Percentiles rank a stretch among this genome's conserved stretches.
These are phyloP conservation scores for Pachymerium ferrugineum DNA, from an alignment of 2,888 invertebrate genomes.

Conservation along the genomic window DNA sequence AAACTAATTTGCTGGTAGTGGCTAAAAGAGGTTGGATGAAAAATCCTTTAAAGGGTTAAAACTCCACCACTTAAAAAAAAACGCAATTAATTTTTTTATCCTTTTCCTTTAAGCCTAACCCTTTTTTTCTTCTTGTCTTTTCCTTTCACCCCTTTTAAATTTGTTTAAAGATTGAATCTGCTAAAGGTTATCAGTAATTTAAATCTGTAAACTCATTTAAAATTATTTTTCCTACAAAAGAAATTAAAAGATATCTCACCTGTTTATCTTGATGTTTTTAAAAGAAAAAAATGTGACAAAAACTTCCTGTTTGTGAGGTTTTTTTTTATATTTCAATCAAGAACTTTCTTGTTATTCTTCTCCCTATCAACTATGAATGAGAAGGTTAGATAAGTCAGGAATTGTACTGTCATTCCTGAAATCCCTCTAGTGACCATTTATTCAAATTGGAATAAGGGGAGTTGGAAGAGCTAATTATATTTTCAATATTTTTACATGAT, in stretches of 20 bases:
- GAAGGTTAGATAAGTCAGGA: too few species aligned
- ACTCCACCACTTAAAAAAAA: background rate
- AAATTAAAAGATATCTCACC: background rate
- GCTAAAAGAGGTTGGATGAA: too few species aligned
- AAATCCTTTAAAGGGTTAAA: background rate
- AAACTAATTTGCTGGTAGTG: too few species aligned
- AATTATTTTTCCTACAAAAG: slow-evolving; percentile 1
- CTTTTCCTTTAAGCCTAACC: background rate
- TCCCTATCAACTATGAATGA: too few species aligned
- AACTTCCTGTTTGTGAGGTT: background rate
- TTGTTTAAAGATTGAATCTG: too few species aligned
- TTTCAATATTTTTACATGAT: too few species aligned
- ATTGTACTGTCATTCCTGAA: too few species aligned
- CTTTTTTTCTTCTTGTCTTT: background rate
- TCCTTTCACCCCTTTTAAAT: too few species aligned
- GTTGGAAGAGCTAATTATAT: too few species aligned
- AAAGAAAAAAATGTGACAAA: background rate
- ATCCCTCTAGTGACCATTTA: too few species aligned
- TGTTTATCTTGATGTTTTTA: background rate
- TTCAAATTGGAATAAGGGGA: too few species aligned
- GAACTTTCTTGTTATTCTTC: background rate
- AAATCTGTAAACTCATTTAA: slow-evolving; percentile 4
- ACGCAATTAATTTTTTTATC: background rate
- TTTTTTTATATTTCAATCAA: background rate
- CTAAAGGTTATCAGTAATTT: background rate